Conservation (phyloP, 2,888 invertebrate genomes). For the Chrysopilus asiliformis region DNA sequence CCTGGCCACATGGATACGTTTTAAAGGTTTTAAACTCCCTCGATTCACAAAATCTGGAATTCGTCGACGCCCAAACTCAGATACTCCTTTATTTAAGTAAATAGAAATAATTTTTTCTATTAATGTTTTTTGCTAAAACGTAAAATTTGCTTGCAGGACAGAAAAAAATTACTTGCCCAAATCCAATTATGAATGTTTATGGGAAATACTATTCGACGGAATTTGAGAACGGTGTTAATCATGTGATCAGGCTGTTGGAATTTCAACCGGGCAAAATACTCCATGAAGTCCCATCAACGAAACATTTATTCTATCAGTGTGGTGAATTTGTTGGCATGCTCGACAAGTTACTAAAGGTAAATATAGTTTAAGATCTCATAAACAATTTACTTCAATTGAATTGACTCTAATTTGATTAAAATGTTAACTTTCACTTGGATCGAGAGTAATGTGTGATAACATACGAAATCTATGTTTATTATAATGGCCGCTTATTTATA, state of each 20-base stretch:
- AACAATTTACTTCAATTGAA: conserved; percentile 1
- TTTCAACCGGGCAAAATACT: conserved; percentile 63
- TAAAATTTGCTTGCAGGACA: conserved; percentile 36
- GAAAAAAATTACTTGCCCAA: conserved; percentile 51
- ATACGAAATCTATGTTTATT: no score
- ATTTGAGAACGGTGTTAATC: conserved; percentile 37
- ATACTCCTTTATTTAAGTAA: conserved; percentile 58
- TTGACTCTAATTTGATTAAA: not conserved
- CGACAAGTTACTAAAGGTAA: conserved; percentile 53
- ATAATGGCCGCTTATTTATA: no score
- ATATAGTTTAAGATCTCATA: conserved; percentile 1
- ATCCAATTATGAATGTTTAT: conserved; percentile 53
- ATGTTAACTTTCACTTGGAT: not conserved
- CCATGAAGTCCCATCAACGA: conserved; percentile 44
- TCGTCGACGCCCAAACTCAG: conserved; percentile 63
- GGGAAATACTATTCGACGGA: conserved; percentile 49
- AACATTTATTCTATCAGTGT: conserved; percentile 51
- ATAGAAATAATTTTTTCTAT: conserved; percentile 19
- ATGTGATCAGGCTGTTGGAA: conserved; percentile 62
- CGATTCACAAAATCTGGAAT: conserved; percentile 54
- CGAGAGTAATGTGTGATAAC: no score
- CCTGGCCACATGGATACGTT: conserved; percentile 52
- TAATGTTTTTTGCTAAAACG: not conserved
- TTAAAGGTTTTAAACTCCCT: conserved; percentile 73
- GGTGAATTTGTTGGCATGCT: conserved; percentile 61